Conservation (phyloP, 1,140 invertebrate genomes). For the Notospermus geniculatus region DNA sequence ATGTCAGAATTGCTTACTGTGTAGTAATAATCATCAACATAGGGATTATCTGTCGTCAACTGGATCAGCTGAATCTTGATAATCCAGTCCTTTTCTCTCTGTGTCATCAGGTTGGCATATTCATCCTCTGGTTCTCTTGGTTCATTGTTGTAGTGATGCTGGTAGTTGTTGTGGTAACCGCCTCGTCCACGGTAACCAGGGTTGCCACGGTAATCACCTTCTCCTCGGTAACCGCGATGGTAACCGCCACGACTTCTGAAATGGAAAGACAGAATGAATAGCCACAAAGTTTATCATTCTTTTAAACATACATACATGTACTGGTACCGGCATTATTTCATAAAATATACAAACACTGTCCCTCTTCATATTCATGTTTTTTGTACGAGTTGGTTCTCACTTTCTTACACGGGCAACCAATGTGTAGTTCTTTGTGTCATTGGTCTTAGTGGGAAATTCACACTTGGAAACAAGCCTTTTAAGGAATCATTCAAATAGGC, state of each 20-base stretch:
- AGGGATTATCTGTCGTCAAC: conserved; percentile 61
- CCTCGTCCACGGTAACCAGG: neutral
- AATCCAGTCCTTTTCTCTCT: conserved; percentile 87
- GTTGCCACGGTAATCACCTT: conserved; percentile 1
- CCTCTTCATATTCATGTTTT: too few relatives aligned
- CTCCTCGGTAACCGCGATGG: neutral
- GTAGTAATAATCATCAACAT: conserved; percentile 60
- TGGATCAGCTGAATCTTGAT: conserved; percentile 89
- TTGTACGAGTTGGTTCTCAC: too few relatives aligned
- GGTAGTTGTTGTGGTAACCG: conserved; percentile 4
- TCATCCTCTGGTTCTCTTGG: conserved; percentile 61
- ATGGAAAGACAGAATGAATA: neutral
- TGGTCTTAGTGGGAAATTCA: too few relatives aligned
- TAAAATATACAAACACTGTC: too few relatives aligned
- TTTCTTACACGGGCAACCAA: too few relatives aligned
- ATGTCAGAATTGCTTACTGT: conserved; percentile 55
- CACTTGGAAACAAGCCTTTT: too few relatives aligned
- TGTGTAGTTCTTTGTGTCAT: too few relatives aligned
- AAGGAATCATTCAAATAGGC: too few relatives aligned
- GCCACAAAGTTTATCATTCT: neutral
- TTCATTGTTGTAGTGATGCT: conserved; percentile 9
- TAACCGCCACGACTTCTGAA: conserved; percentile 9
- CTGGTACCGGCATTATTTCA: too few relatives aligned
- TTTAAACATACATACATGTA: too few relatives aligned
- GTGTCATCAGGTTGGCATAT: conserved; percentile 86